These are phyloP conservation scores for Monochamus saltuarius DNA, from an alignment of 1,140 invertebrate genomes.

Conservation along the genomic window DNA sequence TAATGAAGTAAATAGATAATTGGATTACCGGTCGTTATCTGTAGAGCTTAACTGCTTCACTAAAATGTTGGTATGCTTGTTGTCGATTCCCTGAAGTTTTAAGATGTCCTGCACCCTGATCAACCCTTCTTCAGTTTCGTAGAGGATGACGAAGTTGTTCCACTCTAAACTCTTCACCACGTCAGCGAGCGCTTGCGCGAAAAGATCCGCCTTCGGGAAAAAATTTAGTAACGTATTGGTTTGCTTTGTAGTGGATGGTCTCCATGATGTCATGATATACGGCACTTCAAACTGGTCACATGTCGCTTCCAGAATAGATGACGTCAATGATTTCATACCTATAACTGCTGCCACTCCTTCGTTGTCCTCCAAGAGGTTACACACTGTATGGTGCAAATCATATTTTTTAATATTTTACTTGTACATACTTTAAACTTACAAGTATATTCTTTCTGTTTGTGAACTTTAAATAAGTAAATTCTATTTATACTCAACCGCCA, in stretches of 20 bases:
- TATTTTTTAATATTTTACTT: too few species aligned
- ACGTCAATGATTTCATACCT: slow-evolving; percentile 63
- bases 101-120: slow-evolving; percentile 81
- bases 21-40: slow-evolving; percentile 61
- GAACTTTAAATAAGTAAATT: too few species aligned
- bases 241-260: slow-evolving; percentile 43
- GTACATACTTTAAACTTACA: too few species aligned
- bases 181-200: slow-evolving; percentile 66
- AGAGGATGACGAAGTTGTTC: slow-evolving; percentile 80
- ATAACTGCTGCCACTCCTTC: slow-evolving; percentile 62
- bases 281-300: slow-evolving; percentile 72
- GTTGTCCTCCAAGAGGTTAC: neutral
- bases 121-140: slow-evolving; percentile 76
- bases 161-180: slow-evolving; percentile 74
- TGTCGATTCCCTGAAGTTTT: slow-evolving; percentile 62
- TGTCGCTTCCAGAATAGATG: slow-evolving; percentile 68
- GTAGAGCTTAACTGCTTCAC: slow-evolving; percentile 62
- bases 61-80: slow-evolving; percentile 56
- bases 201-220: slow-evolving; percentile 69
- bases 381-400: neutral
- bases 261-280: slow-evolving; percentile 68
- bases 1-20: too few species aligned
- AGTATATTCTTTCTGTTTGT: too few species aligned
- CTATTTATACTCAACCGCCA: too few species aligned
- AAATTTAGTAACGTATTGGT: slow-evolving; percentile 60